These are phyloP conservation scores for Stenoptilia bipunctidactyla DNA, from an alignment of 2,888 invertebrate genomes.

Conservation along the genomic window DNA sequence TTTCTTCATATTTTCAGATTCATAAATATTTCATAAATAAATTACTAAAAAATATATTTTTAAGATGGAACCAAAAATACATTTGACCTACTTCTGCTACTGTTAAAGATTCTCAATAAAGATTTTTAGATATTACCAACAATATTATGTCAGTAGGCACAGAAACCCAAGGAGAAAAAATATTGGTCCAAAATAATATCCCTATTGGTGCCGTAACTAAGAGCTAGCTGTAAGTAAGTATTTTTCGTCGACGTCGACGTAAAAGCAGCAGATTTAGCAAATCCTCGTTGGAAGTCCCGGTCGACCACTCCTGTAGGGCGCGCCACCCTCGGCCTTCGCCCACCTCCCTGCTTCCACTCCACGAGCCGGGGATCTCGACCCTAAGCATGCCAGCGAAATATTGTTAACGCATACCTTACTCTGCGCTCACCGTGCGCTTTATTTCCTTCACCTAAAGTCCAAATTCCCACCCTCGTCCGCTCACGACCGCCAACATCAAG, in stretches of 20 bases:
- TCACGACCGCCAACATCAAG: constrained; percentile 30
- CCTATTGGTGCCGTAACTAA: too few relatives aligned
- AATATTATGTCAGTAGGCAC: too few relatives aligned
- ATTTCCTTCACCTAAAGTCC: constrained; percentile 11
- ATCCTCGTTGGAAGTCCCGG: constrained; percentile 61
- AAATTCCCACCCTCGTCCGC: constrained; percentile 40
- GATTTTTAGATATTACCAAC: too few relatives aligned
- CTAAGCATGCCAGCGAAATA: not conserved
- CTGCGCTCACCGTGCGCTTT: constrained; percentile 62
- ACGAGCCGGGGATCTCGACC: not conserved
- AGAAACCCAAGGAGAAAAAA: too few relatives aligned
- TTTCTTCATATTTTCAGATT: too few relatives aligned
- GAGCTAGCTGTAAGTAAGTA: not conserved
- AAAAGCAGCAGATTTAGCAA: constrained; percentile 66
- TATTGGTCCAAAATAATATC: too few relatives aligned
- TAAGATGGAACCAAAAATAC: too few relatives aligned
- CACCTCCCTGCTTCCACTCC: not conserved
- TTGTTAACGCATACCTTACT: constrained; percentile 28
- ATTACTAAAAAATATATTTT: too few relatives aligned
- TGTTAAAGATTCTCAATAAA: too few relatives aligned
- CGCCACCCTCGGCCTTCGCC: constrained; percentile 28
- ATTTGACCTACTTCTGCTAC: too few relatives aligned
- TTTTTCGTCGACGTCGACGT: constrained; percentile 30
- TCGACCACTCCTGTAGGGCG: constrained; percentile 58
- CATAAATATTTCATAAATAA: too few relatives aligned